A percentile compares a stretch with the other conserved stretches of the same genome.
Evolutionary conservation across 2,888 invertebrate species (phyloP).

Genomic region (Hirtodrosophila duncani): DNA sequence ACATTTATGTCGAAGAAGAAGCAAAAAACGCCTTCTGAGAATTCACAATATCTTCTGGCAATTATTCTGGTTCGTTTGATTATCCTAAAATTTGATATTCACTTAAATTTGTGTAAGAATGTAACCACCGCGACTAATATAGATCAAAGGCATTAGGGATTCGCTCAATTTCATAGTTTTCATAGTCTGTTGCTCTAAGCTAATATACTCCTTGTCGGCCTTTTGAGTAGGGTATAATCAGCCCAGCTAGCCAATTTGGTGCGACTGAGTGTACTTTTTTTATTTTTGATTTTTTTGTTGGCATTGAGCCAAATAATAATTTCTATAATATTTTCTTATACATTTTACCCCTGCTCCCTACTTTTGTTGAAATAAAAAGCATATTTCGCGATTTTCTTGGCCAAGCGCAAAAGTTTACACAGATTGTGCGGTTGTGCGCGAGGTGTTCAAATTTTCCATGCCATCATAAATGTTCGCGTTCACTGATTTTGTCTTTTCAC

Average conservation of each 20-base stretch:
- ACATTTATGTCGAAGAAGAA: too few species aligned
- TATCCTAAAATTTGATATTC: too few species aligned
- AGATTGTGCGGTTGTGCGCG: slow-evolving; percentile 12
- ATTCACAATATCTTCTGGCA: too few species aligned
- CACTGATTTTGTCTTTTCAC: slow-evolving; percentile 52
- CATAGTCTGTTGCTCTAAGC: too few species aligned
- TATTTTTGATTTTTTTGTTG: slow-evolving; percentile 17
- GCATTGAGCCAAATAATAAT: slow-evolving; percentile 55
- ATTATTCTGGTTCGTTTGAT: too few species aligned
- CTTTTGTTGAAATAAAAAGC: slow-evolving; percentile 48
- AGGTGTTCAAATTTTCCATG: slow-evolving; percentile 47
- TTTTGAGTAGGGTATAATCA: slow-evolving; percentile 1
- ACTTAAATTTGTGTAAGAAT: too few species aligned
- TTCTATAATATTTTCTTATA: slow-evolving; percentile 47
- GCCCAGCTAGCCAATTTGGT: slow-evolving; percentile 26
- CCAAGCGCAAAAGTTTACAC: slow-evolving; percentile 40
- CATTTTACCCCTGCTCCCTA: slow-evolving; percentile 25
- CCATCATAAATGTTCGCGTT: slow-evolving; percentile 48
- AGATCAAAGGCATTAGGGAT: too few species aligned
- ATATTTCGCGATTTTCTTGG: slow-evolving; percentile 16
- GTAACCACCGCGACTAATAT: too few species aligned
- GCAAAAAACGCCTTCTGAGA: too few species aligned
- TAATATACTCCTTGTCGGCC: too few species aligned
- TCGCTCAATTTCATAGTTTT: too few species aligned
- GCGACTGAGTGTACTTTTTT: slow-evolving; percentile 4